Percentiles rank a stretch among this genome's conserved stretches.
Conservation (phyloP, 2,888 invertebrate species). For the Shargacucullia verbasci region DNA sequence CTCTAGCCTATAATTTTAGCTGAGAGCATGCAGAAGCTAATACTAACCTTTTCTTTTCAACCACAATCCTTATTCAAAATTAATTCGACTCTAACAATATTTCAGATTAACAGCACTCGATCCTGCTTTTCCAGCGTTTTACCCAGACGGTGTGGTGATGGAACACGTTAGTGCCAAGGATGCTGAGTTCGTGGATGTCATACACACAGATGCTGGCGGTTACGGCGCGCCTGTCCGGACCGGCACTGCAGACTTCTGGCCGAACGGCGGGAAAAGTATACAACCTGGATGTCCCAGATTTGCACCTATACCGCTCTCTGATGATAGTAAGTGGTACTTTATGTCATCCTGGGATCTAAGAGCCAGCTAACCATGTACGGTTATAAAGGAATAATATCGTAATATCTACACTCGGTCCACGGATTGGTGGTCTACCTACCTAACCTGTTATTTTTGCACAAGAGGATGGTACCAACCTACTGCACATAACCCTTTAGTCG, state of each 20-base stretch:
- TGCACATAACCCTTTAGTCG: too few species aligned
- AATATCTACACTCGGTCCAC: too few species aligned
- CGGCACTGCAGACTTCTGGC: constrained; percentile 90
- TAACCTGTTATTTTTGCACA: too few species aligned
- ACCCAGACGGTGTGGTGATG: constrained; percentile 84
- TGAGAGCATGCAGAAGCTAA: too few species aligned
- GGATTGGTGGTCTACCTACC: too few species aligned
- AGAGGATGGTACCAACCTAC: too few species aligned
- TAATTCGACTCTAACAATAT: constrained; percentile 41
- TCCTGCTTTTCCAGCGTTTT: constrained; percentile 90
- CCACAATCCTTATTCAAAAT: constrained; percentile 9
- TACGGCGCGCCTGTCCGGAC: constrained; percentile 89
- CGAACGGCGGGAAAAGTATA: constrained; percentile 89
- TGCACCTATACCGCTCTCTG: constrained; percentile 84
- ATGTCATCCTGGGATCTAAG: too few species aligned
- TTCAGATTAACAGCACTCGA: constrained; percentile 89
- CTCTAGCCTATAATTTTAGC: too few species aligned
- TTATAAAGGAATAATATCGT: too few species aligned
- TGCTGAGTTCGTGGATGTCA: constrained; percentile 91
- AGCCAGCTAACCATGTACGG: too few species aligned
- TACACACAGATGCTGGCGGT: constrained; percentile 91
- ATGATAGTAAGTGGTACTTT: constrained; percentile 77
- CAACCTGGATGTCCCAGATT: constrained; percentile 90
- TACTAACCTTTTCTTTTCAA: too few species aligned
- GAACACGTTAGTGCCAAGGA: constrained; percentile 86